These are phyloP conservation scores for Dasyprocta punctata DNA, from an alignment of 2,113 vertebrate genomes.

Conservation along the genomic window DNA sequence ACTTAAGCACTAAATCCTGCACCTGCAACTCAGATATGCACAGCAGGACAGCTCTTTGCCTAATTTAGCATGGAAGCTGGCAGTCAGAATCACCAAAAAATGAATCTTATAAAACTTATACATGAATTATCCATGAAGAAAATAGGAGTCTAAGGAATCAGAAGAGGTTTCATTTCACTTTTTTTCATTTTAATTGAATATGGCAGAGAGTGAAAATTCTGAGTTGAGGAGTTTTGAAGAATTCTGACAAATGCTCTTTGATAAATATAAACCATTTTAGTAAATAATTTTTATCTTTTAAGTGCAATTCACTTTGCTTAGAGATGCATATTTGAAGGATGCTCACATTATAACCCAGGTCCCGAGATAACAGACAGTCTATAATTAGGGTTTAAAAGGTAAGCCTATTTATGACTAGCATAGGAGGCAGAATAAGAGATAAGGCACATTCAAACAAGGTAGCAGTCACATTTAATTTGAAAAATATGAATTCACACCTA, in stretches of 20 bases:
- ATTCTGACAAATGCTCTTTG: background rate
- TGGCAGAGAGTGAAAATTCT: background rate
- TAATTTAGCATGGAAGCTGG: conserved; percentile 71
- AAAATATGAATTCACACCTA: background rate
- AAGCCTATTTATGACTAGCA: background rate
- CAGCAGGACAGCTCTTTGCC: conserved; percentile 59
- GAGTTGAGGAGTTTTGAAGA: background rate
- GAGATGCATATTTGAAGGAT: background rate
- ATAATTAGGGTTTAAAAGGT: background rate
- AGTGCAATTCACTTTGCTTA: background rate
- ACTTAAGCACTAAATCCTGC: conserved; percentile 39
- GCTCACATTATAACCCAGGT: background rate
- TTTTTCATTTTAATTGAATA: conserved; percentile 34
- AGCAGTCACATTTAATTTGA: background rate
- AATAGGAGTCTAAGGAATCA: background rate
- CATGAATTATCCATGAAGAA: conserved; percentile 21
- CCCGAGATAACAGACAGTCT: background rate
- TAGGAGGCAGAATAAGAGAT: background rate
- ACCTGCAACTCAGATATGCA: conserved; percentile 68
- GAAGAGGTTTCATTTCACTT: background rate
- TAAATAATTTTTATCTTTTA: conserved; percentile 13
- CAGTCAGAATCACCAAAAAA: conserved; percentile 51
- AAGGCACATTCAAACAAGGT: background rate
- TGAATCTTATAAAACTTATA: background rate
- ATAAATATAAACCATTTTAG: conserved; percentile 8